Evolutionary conservation across 2,888 invertebrate genomes (phyloP).

Genomic region (Trissolcus japonicus): DNA sequence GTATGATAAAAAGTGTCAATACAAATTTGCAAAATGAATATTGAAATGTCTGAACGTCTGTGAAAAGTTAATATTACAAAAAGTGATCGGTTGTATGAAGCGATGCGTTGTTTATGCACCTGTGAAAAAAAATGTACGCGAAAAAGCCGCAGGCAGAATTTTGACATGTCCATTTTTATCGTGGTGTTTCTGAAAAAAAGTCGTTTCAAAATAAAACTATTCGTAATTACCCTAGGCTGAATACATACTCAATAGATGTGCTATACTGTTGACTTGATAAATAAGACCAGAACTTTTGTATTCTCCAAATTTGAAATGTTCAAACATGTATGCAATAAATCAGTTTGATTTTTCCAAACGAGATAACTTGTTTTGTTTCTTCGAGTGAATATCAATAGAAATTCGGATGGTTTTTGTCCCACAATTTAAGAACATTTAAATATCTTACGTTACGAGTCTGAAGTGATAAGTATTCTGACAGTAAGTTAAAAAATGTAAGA

Average conservation of each 20-base stretch:
- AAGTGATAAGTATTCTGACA: no score
- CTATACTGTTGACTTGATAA: slow-evolving; percentile 23
- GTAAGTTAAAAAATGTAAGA: no score
- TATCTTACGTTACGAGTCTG: no score
- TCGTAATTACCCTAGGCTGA: slow-evolving; percentile 42
- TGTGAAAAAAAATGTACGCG: slow-evolving; percentile 29
- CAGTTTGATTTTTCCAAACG: slow-evolving; percentile 15
- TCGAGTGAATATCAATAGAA: slow-evolving; percentile 9
- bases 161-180: slow-evolving; percentile 35
- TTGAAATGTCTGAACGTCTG: slow-evolving; percentile 49
- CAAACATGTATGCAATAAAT: no score
- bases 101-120: slow-evolving; percentile 48
- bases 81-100: slow-evolving; percentile 39
- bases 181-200: slow-evolving; percentile 25
- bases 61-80: slow-evolving; percentile 49
- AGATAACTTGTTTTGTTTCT: slow-evolving; percentile 17
- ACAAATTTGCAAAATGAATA: slow-evolving; percentile 54
- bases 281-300: slow-evolving; percentile 6
- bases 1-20: slow-evolving; percentile 47
- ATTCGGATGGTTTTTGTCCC: no score
- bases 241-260: slow-evolving; percentile 45
- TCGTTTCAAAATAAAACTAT: slow-evolving; percentile 38
- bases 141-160: slow-evolving; percentile 34
- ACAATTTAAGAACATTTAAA: no score
- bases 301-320: no score